These are phyloP conservation scores for Trachythela sp. DNA, from an alignment of 64 coral and sea anemone genomes.

Conservation along the genomic window DNA sequence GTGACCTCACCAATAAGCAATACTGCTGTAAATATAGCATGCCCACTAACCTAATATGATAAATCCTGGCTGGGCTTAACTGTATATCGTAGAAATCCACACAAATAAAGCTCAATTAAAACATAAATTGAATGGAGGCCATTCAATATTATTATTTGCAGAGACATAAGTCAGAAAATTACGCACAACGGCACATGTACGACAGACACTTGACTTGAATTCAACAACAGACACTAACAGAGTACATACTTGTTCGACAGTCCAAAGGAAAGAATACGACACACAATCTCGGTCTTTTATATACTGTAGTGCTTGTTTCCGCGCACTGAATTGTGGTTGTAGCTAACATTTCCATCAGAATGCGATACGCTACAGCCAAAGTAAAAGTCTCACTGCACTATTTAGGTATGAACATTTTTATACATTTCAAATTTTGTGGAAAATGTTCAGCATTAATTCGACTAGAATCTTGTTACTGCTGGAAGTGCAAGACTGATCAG, in stretches of 20 bases:
- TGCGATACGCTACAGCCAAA: background rate
- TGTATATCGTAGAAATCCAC: no score
- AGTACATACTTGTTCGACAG: background rate
- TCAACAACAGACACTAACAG: background rate
- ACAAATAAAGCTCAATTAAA: no score
- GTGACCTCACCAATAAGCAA: no score
- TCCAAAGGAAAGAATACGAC: background rate
- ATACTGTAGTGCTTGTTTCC: background rate
- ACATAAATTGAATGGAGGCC: no score
- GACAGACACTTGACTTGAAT: background rate
- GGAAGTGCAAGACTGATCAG: background rate
- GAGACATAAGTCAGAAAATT: no score
- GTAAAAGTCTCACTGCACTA: background rate
- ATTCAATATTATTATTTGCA: background rate
- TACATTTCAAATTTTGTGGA: slow-evolving; percentile 2
- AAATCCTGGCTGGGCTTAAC: no score
- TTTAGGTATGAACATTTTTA: background rate
- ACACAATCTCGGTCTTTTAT: background rate
- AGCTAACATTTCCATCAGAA: background rate
- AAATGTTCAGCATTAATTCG: background rate
- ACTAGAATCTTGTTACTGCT: background rate
- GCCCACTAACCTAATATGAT: no score
- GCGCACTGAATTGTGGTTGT: background rate
- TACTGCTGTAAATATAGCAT: no score
- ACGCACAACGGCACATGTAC: no score